A percentile compares a stretch with the other conserved stretches of the same genome.
Evolutionary conservation across 2,113 vertebrate genomes (phyloP).

Genomic region (Prionailurus bengalensis): DNA sequence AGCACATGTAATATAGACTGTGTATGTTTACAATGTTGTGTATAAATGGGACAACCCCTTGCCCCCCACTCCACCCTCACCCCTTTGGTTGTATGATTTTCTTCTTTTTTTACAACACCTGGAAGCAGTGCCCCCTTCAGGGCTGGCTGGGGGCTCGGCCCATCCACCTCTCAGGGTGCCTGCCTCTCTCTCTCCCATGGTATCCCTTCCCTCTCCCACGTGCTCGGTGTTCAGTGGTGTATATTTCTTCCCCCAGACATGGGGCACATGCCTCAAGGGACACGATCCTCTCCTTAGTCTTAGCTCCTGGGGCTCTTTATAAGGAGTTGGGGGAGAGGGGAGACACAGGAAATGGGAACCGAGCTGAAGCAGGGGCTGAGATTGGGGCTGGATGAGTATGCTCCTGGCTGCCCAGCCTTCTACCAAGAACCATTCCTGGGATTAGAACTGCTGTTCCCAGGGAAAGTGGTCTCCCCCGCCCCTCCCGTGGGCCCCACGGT

Average conservation of each 20-base stretch:
- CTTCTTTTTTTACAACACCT: conserved; percentile 85
- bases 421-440: conserved; percentile 64
- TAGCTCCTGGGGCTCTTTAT: conserved; percentile 89
- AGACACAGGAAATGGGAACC: conserved; percentile 53
- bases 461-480: conserved; percentile 45
- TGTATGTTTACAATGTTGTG: conserved; percentile 99
- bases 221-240: conserved; percentile 96
- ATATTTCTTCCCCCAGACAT: conserved; percentile 94
- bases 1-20: conserved; percentile 99
- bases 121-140: conserved; percentile 65
- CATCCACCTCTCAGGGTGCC: conserved; percentile 75
- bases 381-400: not conserved
- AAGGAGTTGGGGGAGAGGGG: conserved; percentile 67
- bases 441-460: conserved; percentile 50
- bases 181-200: conserved; percentile 65
- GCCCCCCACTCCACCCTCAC: conserved; percentile 77
- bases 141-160: conserved; percentile 82
- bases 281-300: conserved; percentile 86
- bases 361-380: conserved; percentile 57
- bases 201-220: conserved; percentile 78
- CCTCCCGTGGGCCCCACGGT: conserved; percentile 84
- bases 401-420: conserved; percentile 24
- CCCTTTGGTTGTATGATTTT: conserved; percentile 90
- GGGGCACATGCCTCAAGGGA: conserved; percentile 89
- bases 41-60: conserved; percentile 97